A percentile compares a stretch with the other conserved stretches of the same genome.
phyloP scores from a whole-genome alignment of 1,140 invertebrate species.

The Trinorchestia longiramus region DNA sequence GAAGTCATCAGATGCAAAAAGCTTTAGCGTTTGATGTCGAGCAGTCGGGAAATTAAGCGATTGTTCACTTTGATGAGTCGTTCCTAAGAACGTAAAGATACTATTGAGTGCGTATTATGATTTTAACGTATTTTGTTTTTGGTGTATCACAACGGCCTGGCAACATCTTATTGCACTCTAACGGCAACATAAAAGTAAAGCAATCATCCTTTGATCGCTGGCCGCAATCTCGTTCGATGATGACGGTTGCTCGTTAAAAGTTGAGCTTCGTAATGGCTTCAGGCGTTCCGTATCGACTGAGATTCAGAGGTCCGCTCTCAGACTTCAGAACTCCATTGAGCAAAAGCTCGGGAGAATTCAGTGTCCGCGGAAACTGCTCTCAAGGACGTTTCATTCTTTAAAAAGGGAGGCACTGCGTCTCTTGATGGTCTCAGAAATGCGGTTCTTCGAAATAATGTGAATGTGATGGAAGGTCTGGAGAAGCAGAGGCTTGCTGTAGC shows the following conservation, averaged over 20 bases:
- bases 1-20: neutral
- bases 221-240: slow-evolving; percentile 35
- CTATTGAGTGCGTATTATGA: neutral
- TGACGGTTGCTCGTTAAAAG: slow-evolving; percentile 46
- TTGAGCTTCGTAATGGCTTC: slow-evolving; percentile 29
- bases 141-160: neutral
- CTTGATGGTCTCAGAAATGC: slow-evolving; percentile 27
- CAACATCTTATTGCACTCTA: slow-evolving; percentile 37
- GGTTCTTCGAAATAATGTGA: neutral
- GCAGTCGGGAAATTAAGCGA: neutral
- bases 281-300: slow-evolving; percentile 23
- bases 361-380: neutral
- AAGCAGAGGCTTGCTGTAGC: neutral
- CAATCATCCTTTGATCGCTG: slow-evolving; percentile 44
- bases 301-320: neutral
- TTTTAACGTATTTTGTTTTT: neutral
- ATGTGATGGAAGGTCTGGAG: neutral
- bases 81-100: neutral
- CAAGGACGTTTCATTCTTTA: neutral
- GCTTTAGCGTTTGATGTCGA: neutral
- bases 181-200: neutral
- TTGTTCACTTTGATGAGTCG: neutral
- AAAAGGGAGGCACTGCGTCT: neutral
- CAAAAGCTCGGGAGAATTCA: slow-evolving; percentile 34
- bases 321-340: neutral